These are phyloP conservation scores for Lissonota sp. DNA, from an alignment of 2,888 invertebrate genomes.

Conservation along the genomic window DNA sequence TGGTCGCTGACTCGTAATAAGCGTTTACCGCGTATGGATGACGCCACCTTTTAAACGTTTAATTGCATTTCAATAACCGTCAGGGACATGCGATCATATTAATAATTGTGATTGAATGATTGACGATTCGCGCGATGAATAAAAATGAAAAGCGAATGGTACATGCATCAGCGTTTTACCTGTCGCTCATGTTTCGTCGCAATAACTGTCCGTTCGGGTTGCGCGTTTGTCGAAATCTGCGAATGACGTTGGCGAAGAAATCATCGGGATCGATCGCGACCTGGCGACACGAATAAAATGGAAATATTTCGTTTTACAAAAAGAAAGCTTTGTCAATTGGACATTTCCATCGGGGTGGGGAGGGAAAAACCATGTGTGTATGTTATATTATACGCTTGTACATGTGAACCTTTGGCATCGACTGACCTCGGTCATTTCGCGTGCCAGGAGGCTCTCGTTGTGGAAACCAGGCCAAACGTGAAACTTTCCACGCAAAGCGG, in stretches of 20 bases:
- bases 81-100: background rate
- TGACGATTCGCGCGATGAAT: background rate
- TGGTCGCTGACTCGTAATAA: conserved; percentile 85
- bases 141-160: background rate
- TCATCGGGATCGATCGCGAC: conserved; percentile 81
- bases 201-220: conserved; percentile 73
- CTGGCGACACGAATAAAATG: conserved; percentile 66
- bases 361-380: background rate
- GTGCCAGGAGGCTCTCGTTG: conserved; percentile 77
- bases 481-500: conserved; percentile 83
- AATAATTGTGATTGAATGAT: background rate
- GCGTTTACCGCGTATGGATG: conserved; percentile 85
- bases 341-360: no score
- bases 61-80: background rate
- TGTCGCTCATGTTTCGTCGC: conserved; percentile 76
- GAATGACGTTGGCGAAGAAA: conserved; percentile 83
- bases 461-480: conserved; percentile 83
- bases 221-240: conserved; percentile 81
- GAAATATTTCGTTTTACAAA: background rate
- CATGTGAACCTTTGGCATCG: conserved; percentile 20
- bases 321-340: background rate
- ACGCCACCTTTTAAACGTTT: conserved; percentile 80
- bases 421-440: conserved; percentile 79
- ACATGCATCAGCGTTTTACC: conserved; percentile 66
- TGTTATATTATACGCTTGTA: conserved; percentile 26